Conservation (phyloP, 1,140 invertebrate species). For the Macrotrachela quadricornifera region DNA sequence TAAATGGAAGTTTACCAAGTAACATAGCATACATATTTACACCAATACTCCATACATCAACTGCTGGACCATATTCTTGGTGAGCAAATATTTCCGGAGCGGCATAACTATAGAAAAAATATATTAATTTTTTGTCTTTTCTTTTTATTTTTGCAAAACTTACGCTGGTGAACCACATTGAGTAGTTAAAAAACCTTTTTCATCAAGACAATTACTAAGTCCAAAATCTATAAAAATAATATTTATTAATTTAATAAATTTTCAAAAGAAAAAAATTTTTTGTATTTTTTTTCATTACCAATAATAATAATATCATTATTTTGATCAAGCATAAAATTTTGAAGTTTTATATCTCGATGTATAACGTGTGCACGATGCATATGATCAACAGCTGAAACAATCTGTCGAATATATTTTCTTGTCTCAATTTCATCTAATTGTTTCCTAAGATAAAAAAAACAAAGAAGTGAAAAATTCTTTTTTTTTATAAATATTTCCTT, state of each 20-base stretch:
- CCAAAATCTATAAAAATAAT: slow-evolving; percentile 20
- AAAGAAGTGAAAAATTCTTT: slow-evolving; percentile 2
- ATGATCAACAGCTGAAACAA: slow-evolving; percentile 26
- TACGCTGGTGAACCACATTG: slow-evolving; percentile 29
- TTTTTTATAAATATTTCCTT: too few species aligned
- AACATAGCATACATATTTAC: slow-evolving; percentile 27
- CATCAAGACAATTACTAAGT: slow-evolving; percentile 17
- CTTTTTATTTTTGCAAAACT: neutral
- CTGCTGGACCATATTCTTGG: slow-evolving; percentile 22
- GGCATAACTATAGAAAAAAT: slow-evolving; percentile 9
- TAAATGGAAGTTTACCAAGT: slow-evolving; percentile 23
- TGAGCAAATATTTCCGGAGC: slow-evolving; percentile 25
- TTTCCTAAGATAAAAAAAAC: slow-evolving; percentile 22
- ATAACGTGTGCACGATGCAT: slow-evolving; percentile 23
- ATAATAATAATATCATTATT: slow-evolving; percentile 26
- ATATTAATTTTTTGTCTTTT: neutral
- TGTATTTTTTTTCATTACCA: slow-evolving; percentile 14
- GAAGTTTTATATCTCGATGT: slow-evolving; percentile 27
- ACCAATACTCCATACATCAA: slow-evolving; percentile 29
- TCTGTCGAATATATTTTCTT: slow-evolving; percentile 21
- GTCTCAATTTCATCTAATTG: slow-evolving; percentile 21
- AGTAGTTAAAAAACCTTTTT: slow-evolving; percentile 17
- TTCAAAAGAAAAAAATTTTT: slow-evolving; percentile 8
- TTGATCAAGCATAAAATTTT: slow-evolving; percentile 23
- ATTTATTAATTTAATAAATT: neutral